Percentiles rank a stretch among this genome's conserved stretches.
Conservation (phyloP, 2,888 invertebrate genomes). For the Oasisia sp. region DNA sequence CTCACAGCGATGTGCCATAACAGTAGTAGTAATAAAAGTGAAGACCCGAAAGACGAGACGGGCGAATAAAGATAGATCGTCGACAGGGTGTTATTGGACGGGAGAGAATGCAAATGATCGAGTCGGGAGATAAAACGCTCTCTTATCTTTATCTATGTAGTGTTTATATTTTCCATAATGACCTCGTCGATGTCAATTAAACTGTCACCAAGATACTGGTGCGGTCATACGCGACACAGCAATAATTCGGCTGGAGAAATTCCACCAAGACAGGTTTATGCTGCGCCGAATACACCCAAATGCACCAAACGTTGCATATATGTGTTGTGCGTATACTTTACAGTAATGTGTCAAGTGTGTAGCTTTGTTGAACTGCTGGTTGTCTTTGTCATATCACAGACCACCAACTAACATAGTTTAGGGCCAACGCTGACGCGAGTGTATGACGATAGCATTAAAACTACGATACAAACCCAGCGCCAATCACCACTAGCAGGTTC, state of each 20-base stretch:
- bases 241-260: background rate
- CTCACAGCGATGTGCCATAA: background rate
- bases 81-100: background rate
- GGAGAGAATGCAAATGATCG: background rate
- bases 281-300: no score
- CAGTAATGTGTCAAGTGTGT: no score
- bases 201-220: slow-evolving; percentile 3
- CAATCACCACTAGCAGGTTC: no score
- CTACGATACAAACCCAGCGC: no score
- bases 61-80: slow-evolving; percentile 4
- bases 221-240: background rate
- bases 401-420: no score
- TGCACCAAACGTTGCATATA: no score
- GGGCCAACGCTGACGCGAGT: no score
- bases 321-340: no score
- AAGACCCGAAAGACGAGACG: background rate
- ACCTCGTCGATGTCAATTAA: background rate
- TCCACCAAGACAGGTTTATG: slow-evolving; percentile 1
- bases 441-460: no score
- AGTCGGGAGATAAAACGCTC: background rate
- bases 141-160: background rate
- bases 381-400: no score
- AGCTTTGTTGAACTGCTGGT: no score
- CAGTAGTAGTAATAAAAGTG: background rate
- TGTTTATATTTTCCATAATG: slow-evolving; percentile 6